Evolutionary conservation across 2,888 invertebrate species (phyloP).

Genomic region (Autographa gamma): DNA sequence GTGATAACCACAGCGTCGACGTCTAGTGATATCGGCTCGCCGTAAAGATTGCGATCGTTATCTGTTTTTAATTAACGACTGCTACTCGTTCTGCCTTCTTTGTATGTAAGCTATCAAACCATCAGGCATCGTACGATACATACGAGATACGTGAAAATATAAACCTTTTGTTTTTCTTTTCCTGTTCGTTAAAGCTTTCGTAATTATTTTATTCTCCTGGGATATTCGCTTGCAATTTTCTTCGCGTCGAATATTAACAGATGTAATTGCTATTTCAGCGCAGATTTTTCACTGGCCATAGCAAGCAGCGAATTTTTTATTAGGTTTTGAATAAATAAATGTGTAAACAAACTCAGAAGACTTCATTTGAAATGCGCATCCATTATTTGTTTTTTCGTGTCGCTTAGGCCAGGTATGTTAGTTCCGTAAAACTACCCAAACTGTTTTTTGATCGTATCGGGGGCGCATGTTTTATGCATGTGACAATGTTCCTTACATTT

Average conservation of each 20-base stretch:
- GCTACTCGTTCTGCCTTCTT: background rate
- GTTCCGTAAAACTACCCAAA: background rate
- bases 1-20: background rate
- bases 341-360: background rate
- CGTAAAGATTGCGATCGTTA: background rate
- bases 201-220: too few relatives aligned
- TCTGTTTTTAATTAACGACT: constrained; percentile 1
- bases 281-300: too few relatives aligned
- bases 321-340: background rate
- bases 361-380: background rate
- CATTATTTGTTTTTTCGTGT: background rate
- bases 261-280: too few relatives aligned
- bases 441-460: background rate
- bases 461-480: background rate
- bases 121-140: background rate
- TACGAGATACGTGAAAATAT: background rate
- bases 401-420: background rate
- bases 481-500: background rate
- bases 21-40: background rate
- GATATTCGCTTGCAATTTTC: too few relatives aligned
- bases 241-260: too few relatives aligned
- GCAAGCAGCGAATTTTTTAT: background rate
- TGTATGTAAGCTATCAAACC: background rate
- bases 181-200: too few relatives aligned
- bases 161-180: too few relatives aligned